Evolutionary conservation across 2,113 vertebrate species (phyloP), one percentile per base, ranked within the genome.

Genomic region (Gymnobelideus leadbeateri): DNA sequence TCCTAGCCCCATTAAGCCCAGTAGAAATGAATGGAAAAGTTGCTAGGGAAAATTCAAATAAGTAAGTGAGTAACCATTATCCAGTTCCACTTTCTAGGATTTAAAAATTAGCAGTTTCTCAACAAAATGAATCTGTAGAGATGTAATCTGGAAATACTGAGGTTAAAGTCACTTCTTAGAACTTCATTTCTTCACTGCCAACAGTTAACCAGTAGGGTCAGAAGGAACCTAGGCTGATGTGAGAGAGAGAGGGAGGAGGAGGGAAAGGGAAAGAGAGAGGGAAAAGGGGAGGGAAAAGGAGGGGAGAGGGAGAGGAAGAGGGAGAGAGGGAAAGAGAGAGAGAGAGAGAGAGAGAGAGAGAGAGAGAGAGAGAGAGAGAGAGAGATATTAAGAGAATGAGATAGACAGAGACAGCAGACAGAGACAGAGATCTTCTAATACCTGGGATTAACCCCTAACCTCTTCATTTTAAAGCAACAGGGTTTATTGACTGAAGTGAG

Each of bases 121-220:
- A 95, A 89, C 25, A 93, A 11, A 8, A 19, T 84, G 68, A 2
- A 43, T 84, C 43, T 84, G 31, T 37, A 68, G 50, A 92, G 43
- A 12, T 43, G 1, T 52, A 91, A 93, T n/a, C 95, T 52, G 37
- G 46, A 89, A 91, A 94, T 2, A n/a, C 26, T 47, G 37, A 9
- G 91, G 91, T 55, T 90, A 55, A 97, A 95, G 89, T 51, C 77
- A 93, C 90, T 94, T 89, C 51, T 89, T 94, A 68, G 91, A 95
- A 93, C 93, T 92, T 54, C 53, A 92, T 53, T 93, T 24, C 95
- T 92, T 54, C 51, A 92, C 55, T 94, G 19, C 16, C 47, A 94
- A 92, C 25, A 92, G 50, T 91, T 51, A 97, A 93, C 61, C 61
- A 77, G 93, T 97, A 95, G 93, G 26, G 97, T 94, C 95, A 96